Percentiles rank a stretch among this genome's conserved stretches.
Conservation (phyloP, 1,140 invertebrate species). For the Drosophila subobscura region DNA sequence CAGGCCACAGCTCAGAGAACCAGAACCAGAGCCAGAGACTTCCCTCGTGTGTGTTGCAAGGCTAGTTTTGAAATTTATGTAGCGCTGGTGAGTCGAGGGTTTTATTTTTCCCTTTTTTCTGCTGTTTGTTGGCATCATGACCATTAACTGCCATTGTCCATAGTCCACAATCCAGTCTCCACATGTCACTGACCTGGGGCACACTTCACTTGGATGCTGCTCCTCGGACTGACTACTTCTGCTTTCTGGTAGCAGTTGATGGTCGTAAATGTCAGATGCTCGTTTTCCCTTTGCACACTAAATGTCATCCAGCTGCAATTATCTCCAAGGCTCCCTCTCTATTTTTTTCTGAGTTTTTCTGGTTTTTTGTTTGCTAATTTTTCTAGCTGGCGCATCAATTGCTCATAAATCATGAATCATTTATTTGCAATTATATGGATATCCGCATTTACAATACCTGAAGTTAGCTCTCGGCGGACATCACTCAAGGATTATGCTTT, state of each 20-base stretch:
- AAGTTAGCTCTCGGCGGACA: conserved; percentile 20
- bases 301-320: conserved; percentile 81
- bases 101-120: conserved; percentile 64
- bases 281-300: conserved; percentile 63
- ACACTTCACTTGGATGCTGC: conserved; percentile 15
- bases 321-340: conserved; percentile 37
- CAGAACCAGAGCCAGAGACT: background rate
- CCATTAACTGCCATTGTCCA: conserved; percentile 77
- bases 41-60: conserved; percentile 17
- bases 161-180: conserved; percentile 42
- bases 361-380: conserved; percentile 12
- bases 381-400: conserved; percentile 31
- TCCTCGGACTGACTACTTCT: conserved; percentile 1
- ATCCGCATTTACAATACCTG: conserved; percentile 39
- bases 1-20: background rate
- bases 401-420: conserved; percentile 53
- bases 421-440: conserved; percentile 59
- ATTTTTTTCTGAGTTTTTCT: background rate
- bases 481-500: conserved; percentile 55
- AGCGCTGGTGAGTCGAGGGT: conserved; percentile 67
- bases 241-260: conserved; percentile 42
- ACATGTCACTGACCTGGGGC: conserved; percentile 60
- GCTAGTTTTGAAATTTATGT: conserved; percentile 80
- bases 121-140: conserved; percentile 55
- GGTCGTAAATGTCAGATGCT: conserved; percentile 79